These are phyloP conservation scores for Tetramorium parvispinum DNA, from an alignment of 1,140 invertebrate genomes.

Conservation along the genomic window DNA sequence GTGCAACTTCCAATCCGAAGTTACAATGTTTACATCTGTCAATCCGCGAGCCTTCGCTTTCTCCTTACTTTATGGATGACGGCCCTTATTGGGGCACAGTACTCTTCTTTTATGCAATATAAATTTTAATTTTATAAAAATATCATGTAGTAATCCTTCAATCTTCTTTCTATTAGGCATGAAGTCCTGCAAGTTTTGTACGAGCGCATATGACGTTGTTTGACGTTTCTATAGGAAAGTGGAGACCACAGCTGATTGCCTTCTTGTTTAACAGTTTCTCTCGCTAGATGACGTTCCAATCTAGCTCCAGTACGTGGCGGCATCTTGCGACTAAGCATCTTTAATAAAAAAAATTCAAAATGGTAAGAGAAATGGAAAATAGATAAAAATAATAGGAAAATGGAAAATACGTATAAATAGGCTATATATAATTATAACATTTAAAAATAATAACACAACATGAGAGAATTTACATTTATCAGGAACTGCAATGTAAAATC, in stretches of 20 bases:
- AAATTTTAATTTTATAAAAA: background rate
- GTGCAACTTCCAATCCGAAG: too few relatives aligned
- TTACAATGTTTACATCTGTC: conserved; percentile 9
- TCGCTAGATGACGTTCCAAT: background rate
- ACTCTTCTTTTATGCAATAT: background rate
- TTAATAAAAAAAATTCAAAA: background rate
- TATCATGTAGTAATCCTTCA: background rate
- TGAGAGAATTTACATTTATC: background rate
- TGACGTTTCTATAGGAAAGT: background rate
- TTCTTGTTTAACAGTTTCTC: background rate
- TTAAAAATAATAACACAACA: background rate
- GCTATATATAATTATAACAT: background rate
- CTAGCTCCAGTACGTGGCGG: background rate
- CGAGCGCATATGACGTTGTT: too few relatives aligned
- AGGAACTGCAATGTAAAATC: background rate
- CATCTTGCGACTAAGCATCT: background rate
- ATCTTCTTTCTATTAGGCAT: background rate
- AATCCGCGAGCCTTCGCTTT: background rate
- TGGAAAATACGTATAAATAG: background rate
- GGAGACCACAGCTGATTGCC: background rate
- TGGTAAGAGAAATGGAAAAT: background rate
- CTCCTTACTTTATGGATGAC: background rate
- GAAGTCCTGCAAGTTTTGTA: background rate
- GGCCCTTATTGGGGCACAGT: background rate
- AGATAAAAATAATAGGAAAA: too few relatives aligned